Base-by-base conservation (phyloP, 64 coral and sea anemone species). In the Pocillopora verrucosa region DNA sequence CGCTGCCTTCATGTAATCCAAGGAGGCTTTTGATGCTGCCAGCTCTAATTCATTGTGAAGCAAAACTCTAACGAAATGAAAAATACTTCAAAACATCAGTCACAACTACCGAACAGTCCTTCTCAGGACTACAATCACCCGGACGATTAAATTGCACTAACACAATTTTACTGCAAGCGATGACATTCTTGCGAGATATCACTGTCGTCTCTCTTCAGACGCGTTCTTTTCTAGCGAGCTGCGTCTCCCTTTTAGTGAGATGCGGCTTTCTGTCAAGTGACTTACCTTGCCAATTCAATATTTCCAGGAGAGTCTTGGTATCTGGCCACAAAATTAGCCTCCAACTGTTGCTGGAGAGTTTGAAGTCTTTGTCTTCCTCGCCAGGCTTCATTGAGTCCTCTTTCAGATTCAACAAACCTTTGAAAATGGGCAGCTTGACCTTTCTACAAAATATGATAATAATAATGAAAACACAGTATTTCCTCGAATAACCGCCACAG, bases 351-450 rank as follows among this genome's bases (percentile, higher is more conserved):
- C 51, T 90, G 93, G 36, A 95, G 68, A 37, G 69, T 67, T 56
- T 93, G 58, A 57, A 98, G 58, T 77, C 72, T 78, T 74, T 92
- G 89, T 34, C 83, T 90, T 69, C 58, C 80, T 70, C 69, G 80
- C 92, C 93, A 92, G 13, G 83, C 74, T 80, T 92, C 76, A 80
- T 98, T 98, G 7, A 82, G 77, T 10, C 93, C 93, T 87, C 84
- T 89, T 74, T 94, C 89, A 1, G 96, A 79, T 58, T 78, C 90
- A 74, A 98, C 74, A 84, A 95, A 92, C 37, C 77, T 72, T 58
- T 90, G 88, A 65, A 98, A 98, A 86, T 98, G 92, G 20, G 87
- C 67, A 74, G 90, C 93, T 90, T 98, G 96, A 58, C 91, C 93
- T 41, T 98, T 87, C 96, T 98, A 56, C 13, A 85, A 72, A 41